Evolutionary conservation across 2,797 vertebrate species (phyloP), one percentile per base, ranked within the genome.

Genomic region (Cheirogaleus major): DNA sequence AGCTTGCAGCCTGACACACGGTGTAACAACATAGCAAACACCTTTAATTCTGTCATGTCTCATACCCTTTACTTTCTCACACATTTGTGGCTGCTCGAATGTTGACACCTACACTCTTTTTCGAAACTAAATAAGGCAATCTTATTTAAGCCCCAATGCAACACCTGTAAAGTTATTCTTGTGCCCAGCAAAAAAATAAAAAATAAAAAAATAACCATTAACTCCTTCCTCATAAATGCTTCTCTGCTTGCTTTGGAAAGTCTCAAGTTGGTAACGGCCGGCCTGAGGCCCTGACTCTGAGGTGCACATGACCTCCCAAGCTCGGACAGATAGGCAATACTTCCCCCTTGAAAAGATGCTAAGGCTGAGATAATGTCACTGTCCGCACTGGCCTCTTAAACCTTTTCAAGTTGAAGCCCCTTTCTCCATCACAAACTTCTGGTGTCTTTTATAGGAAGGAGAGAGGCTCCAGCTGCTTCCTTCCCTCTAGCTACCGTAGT

Each of bases 1-100:
- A 98, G 98, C 98, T 98, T 97, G 97, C 99, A 99, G 98, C 98
- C 98, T 98, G 98, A 98, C 98, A 98, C 98, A 98, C 98, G 98
- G 99, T 98, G 98, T 99, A 99, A 99, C 99, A 98, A 98, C 98
- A 98, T 98, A 98, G 98, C 99, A 99, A 98, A 99, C 99, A 99
- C 99, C 99, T 99, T 99, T 98, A 99, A 98, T 99, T 99, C 99
- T 99, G 99, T 99, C 99, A 98, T 97, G 99, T 99, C 99, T 99
- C 99, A 98, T 99, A 99, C 99, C 98, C 98, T 99, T 99, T 99
- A 98, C 98, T 98, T 99, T 99, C 99, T 99, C 98, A 98, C 98
- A 99, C 98, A 63, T 98, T 98, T 97, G 91, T 97, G 98, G 98
- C 98, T 98, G 98, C 98, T 98, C 96, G 93, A 97, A 98, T 97